Percentiles rank a stretch among this genome's conserved stretches.
These are phyloP conservation scores for Synergus itoensis DNA, from an alignment of 2,888 invertebrate species.

Conservation along the genomic window DNA sequence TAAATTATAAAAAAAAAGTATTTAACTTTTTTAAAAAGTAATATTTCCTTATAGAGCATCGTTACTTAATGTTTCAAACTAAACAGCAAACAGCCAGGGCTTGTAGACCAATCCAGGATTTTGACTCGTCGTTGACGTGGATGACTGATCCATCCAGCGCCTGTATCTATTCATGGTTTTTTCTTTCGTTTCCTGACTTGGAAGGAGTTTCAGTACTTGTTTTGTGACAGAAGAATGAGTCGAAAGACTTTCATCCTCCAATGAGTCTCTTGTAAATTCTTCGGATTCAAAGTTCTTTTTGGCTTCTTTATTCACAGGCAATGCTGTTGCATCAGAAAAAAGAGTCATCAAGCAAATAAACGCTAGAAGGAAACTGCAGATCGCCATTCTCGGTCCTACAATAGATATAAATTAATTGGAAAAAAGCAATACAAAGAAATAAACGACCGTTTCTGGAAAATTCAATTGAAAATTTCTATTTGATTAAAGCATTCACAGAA, in stretches of 20 bases:
- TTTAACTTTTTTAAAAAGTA: not conserved
- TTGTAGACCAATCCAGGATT: constrained; percentile 15
- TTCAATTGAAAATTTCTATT: not conserved
- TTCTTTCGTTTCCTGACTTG: not conserved
- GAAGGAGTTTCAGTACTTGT: not conserved
- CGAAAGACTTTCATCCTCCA: not conserved
- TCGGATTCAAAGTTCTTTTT: constrained; percentile 27
- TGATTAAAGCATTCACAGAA: not conserved
- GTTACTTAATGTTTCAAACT: not conserved
- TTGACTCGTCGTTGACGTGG: constrained; percentile 30
- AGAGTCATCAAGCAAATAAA: constrained; percentile 17
- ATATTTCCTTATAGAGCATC: not conserved
- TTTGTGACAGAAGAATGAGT: not conserved
- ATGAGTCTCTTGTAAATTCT: constrained; percentile 12
- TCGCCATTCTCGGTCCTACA: constrained; percentile 6
- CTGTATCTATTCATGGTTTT: not conserved
- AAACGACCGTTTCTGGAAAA: not conserved
- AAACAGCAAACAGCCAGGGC: constrained; percentile 31
- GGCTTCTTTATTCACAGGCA: constrained; percentile 1
- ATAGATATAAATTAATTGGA: not conserved
- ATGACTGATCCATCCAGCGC: constrained; percentile 2
- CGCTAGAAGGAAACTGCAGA: not conserved
- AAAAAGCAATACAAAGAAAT: not conserved
- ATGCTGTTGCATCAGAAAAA: not conserved
- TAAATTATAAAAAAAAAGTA: not conserved